Conservation (phyloP, 1,140 invertebrate species). For the Formica exsecta region DNA sequence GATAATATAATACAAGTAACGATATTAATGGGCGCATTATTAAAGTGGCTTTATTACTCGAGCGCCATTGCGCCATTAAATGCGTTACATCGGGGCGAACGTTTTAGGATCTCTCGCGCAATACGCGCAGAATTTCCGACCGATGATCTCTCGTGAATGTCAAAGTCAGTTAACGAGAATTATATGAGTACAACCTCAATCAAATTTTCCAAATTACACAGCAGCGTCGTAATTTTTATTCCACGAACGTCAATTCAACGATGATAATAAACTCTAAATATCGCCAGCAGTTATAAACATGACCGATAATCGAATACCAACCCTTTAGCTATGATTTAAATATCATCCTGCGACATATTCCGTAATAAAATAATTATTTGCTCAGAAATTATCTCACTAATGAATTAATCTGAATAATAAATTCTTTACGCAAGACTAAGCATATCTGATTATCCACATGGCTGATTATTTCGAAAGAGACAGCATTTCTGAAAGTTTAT, state of each 20-base stretch:
- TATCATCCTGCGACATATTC: neutral
- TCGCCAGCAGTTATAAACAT: neutral
- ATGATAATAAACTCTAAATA: constrained; percentile 25
- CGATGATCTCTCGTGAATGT: neutral
- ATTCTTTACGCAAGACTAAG: neutral
- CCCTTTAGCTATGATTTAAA: neutral
- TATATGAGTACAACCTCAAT: neutral
- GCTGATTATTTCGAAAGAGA: neutral
- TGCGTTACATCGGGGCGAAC: neutral
- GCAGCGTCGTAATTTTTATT: neutral
- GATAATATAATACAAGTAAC: constrained; percentile 61
- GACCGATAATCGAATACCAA: neutral
- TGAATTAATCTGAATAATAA: constrained; percentile 4
- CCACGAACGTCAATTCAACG: neutral
- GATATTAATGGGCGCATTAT: constrained; percentile 53
- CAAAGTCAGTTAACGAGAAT: constrained; percentile 35
- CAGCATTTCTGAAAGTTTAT: neutral
- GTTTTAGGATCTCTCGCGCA: constrained; percentile 10
- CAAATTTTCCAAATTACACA: constrained; percentile 20
- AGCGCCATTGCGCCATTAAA: constrained; percentile 37
- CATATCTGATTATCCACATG: neutral
- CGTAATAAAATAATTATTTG: neutral
- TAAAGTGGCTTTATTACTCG: constrained; percentile 42
- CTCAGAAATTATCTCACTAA: neutral
- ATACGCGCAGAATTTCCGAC: constrained; percentile 17